phyloP scores from a whole-genome alignment of 1,140 invertebrate species.

The Drosophila yakuba region DNA sequence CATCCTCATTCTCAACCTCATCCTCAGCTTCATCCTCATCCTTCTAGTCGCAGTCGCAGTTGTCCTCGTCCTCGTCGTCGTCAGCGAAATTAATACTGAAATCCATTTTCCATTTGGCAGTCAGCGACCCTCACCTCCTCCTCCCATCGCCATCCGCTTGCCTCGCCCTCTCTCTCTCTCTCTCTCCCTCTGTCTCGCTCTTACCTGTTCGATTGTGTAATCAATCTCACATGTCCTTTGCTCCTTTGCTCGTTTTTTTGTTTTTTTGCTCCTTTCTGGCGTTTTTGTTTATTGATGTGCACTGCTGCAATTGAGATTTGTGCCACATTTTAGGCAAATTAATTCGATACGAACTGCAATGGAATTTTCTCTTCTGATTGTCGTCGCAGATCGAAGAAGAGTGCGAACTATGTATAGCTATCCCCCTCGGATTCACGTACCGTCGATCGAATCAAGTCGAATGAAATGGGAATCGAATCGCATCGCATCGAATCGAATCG shows the following conservation, averaged over 20 bases:
- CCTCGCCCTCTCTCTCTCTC: slow-evolving; percentile 1
- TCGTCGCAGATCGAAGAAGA: slow-evolving; percentile 16
- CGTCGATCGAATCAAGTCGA: slow-evolving; percentile 6
- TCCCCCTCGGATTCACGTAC: slow-evolving; percentile 18
- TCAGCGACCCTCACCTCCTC: neutral
- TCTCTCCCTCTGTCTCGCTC: slow-evolving; percentile 25
- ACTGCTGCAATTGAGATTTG: slow-evolving; percentile 55
- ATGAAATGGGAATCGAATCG: neutral
- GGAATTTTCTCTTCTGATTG: neutral
- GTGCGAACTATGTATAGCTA: neutral
- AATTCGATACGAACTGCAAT: slow-evolving; percentile 45
- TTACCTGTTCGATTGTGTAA: slow-evolving; percentile 73
- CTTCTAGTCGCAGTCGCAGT: slow-evolving; percentile 23
- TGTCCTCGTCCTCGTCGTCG: slow-evolving; percentile 45
- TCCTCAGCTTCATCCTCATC: slow-evolving; percentile 2
- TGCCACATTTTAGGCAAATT: slow-evolving; percentile 72
- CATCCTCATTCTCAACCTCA: slow-evolving; percentile 19
- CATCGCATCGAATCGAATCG: slow-evolving; percentile 9
- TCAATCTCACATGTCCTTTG: slow-evolving; percentile 68
- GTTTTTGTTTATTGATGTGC: slow-evolving; percentile 45
- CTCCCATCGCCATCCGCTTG: neutral
- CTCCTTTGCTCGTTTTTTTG: slow-evolving; percentile 24
- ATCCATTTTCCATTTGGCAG: slow-evolving; percentile 73
- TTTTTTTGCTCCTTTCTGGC: slow-evolving; percentile 31
- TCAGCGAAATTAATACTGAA: slow-evolving; percentile 81